Evolutionary conservation across 2,888 invertebrate species (phyloP), one percentile per base, ranked within the genome.

Genomic region (Cyaniris semiargus): DNA sequence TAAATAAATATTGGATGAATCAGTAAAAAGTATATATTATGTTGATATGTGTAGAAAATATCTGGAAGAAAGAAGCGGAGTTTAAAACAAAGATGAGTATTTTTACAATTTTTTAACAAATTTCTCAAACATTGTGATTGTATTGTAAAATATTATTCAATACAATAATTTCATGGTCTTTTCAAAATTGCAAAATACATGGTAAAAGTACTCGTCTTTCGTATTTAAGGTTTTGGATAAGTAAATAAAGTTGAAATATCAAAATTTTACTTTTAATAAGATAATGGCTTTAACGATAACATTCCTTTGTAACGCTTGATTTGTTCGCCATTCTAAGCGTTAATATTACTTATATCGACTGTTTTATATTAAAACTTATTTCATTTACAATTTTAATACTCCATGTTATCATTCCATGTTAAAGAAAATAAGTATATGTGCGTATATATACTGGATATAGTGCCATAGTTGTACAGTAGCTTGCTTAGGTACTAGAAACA

Each of bases 21-120:
- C 87, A 86, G 87, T 86, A 84, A 86, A 85, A 83, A 86, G 83
- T 87, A 84, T 88, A 80, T 85, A 81, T 87, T 87, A 86, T 86
- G 89, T 85, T 87, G 87, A 88, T 90, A 88, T 88, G 85, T 77
- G 70, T 75, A 78, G 77, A 80, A 84, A 83, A 85, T 84, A 90
- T 89, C 86, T 82, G 87, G 84, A 88, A 71, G 4, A 58, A 77
- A 27, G 70, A 27, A 70, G 58, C 44, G 15, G 27, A 10, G 27
- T 8, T 38, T 5, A 10, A 18, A 21, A 27, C 23, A 27, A 53
- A 53, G 2, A 18, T 53, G 48, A 74, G 48, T 74, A 74, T 53
- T 74, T 21, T 27, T 74, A 53, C 8, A 74, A 27, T 27, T 27
- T 48, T 21, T 8, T 27, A 0, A 18, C 1, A 3, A 27, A 31